phyloP scores from a whole-genome alignment of 2,888 invertebrate species.

The Polydesmus complanatus region DNA sequence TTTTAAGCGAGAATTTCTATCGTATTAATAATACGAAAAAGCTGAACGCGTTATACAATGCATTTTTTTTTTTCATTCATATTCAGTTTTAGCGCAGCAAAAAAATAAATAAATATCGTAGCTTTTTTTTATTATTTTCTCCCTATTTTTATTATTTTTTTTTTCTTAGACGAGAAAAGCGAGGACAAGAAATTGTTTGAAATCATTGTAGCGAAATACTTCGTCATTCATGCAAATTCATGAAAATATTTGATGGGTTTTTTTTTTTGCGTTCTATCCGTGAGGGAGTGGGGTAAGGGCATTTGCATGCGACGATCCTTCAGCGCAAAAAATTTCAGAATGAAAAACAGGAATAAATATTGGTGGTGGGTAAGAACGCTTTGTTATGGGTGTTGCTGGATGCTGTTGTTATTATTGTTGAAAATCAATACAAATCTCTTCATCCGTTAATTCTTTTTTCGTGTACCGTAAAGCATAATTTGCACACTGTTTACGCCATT shows the following conservation, averaged over 20 bases:
- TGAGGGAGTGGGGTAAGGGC: too few relatives aligned
- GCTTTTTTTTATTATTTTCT: too few relatives aligned
- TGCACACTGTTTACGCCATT: too few relatives aligned
- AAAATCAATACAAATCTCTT: not conserved
- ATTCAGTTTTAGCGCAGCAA: too few relatives aligned
- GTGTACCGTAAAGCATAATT: too few relatives aligned
- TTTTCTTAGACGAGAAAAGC: not conserved
- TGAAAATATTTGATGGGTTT: not conserved
- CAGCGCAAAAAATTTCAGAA: not conserved
- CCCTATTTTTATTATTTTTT: not conserved
- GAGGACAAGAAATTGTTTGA: not conserved
- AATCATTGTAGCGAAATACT: not conserved
- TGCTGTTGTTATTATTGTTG: not conserved
- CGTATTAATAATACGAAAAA: too few relatives aligned
- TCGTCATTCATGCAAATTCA: not conserved
- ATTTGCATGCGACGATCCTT: not conserved
- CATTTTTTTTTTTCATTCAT: too few relatives aligned
- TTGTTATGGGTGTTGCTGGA: too few relatives aligned
- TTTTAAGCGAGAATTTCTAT: too few relatives aligned
- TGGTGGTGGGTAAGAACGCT: not conserved
- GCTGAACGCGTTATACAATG: too few relatives aligned
- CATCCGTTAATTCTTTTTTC: too few relatives aligned
- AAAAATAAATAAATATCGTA: not conserved
- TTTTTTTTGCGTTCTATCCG: not conserved
- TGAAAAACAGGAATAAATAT: not conserved